These are phyloP conservation scores for Clupea harengus DNA, from an alignment of 2,113 vertebrate species.

Conservation along the genomic window DNA sequence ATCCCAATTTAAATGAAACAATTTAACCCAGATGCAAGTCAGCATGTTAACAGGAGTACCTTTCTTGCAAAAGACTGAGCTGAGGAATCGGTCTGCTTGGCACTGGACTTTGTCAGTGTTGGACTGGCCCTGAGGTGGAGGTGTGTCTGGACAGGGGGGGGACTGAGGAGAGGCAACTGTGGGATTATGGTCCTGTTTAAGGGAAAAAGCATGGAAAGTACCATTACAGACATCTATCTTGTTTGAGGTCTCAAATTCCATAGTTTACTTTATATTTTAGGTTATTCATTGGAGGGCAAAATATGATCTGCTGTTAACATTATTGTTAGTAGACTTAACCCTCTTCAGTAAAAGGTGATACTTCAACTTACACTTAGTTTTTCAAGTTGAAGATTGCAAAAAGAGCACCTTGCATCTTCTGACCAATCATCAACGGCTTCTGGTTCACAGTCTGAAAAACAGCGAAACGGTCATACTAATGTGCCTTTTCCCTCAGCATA, in stretches of 20 bases:
- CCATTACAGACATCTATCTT: not conserved
- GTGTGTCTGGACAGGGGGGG: conserved; percentile 45
- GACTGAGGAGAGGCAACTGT: conserved; percentile 34
- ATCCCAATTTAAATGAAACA: not conserved
- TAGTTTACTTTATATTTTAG: too few species aligned
- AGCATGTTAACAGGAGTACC: conserved; percentile 70
- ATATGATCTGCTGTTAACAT: not conserved
- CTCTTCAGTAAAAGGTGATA: not conserved
- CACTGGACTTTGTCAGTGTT: conserved; percentile 54
- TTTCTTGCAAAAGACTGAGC: conserved; percentile 98
- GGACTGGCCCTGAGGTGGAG: conserved; percentile 44
- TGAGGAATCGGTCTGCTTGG: conserved; percentile 96
- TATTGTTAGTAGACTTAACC: not conserved
- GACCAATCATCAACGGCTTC: conserved; percentile 96
- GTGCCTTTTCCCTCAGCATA: not conserved
- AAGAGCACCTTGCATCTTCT: conserved; percentile 89
- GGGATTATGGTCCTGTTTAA: conserved; percentile 16
- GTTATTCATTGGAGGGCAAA: not conserved
- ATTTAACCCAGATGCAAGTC: not conserved
- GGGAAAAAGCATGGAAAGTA: not conserved
- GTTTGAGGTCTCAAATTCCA: too few species aligned
- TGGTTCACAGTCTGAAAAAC: conserved; percentile 92
- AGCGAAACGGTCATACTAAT: not conserved
- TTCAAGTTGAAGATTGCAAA: conserved; percentile 95
- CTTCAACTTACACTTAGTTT: conserved; percentile 85